Percentiles rank a stretch among this genome's conserved stretches.
These are phyloP conservation scores for Collichthys lucidus DNA, from an alignment of 2,113 vertebrate species.

Conservation along the genomic window DNA sequence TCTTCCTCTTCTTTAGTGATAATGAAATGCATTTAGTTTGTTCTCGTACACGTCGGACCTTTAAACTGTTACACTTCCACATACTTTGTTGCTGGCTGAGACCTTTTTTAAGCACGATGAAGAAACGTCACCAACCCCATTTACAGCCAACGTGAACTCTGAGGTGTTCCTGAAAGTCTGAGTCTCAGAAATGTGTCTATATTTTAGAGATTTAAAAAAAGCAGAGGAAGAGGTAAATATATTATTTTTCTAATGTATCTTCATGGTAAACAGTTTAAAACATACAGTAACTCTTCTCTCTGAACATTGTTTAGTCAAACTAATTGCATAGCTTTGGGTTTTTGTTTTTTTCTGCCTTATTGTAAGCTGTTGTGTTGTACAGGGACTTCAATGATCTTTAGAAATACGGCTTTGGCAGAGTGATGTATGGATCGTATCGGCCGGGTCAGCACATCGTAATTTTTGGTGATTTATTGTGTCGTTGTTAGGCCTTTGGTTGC, in stretches of 20 bases:
- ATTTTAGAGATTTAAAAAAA: slow-evolving; percentile 60
- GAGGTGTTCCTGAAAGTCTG: slow-evolving; percentile 33
- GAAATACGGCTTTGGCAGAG: slow-evolving; percentile 34
- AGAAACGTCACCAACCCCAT: slow-evolving; percentile 5
- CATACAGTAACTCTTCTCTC: slow-evolving; percentile 39
- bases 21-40: slow-evolving; percentile 54
- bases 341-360: slow-evolving; percentile 70
- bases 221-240: slow-evolving; percentile 54
- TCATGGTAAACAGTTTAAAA: slow-evolving; percentile 58
- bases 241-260: slow-evolving; percentile 73
- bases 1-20: slow-evolving; percentile 37
- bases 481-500: slow-evolving; percentile 18
- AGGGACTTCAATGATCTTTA: slow-evolving; percentile 42
- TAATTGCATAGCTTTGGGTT: slow-evolving; percentile 53
- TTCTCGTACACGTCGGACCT: slow-evolving; percentile 62
- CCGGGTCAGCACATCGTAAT: slow-evolving; percentile 40
- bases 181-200: slow-evolving; percentile 40
- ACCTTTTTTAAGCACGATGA: slow-evolving; percentile 15
- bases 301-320: slow-evolving; percentile 48
- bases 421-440: slow-evolving; percentile 7
- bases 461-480: slow-evolving; percentile 24
- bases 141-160: slow-evolving; percentile 38
- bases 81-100: slow-evolving; percentile 38
- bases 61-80: slow-evolving; percentile 66
- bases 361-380: slow-evolving; percentile 46